Percentiles rank a stretch among this genome's conserved stretches.
Evolutionary conservation across 1,140 invertebrate species (phyloP).

Genomic region (Diabrotica virgifera): DNA sequence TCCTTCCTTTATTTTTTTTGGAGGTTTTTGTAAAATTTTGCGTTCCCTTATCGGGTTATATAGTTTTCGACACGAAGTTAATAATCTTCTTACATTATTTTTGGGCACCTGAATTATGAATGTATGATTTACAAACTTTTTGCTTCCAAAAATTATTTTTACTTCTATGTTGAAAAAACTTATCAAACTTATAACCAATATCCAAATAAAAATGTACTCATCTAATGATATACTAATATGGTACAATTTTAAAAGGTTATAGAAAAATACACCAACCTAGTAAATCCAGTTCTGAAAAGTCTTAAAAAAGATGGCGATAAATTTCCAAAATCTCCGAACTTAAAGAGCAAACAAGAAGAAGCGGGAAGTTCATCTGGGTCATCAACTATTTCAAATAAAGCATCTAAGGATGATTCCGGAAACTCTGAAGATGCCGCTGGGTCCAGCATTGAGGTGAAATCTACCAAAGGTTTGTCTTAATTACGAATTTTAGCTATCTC

Average conservation of each 20-base stretch:
- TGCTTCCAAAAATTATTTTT: no score
- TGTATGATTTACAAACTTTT: no score
- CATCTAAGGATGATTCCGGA: neutral
- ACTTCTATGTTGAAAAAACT: no score
- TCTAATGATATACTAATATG: no score
- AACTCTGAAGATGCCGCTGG: neutral
- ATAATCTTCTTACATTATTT: no score
- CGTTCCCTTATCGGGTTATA: no score
- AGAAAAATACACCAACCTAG: constrained; percentile 56
- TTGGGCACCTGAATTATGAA: no score
- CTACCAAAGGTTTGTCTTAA: constrained; percentile 9
- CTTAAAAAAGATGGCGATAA: constrained; percentile 33
- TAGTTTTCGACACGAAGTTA: no score
- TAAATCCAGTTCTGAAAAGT: constrained; percentile 28
- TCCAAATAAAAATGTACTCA: no score
- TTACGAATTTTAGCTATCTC: neutral
- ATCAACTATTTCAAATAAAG: neutral
- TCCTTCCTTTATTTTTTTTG: no score
- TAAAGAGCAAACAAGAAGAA: constrained; percentile 31
- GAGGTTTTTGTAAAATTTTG: no score
- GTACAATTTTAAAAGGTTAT: constrained; percentile 50
- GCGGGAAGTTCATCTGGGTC: neutral
- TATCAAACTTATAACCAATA: no score
- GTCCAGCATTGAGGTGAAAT: neutral
- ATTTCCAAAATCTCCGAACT: constrained; percentile 29